These are phyloP conservation scores for Thryonomys swinderianus DNA, from an alignment of 2,113 vertebrate species.

Conservation along the genomic window DNA sequence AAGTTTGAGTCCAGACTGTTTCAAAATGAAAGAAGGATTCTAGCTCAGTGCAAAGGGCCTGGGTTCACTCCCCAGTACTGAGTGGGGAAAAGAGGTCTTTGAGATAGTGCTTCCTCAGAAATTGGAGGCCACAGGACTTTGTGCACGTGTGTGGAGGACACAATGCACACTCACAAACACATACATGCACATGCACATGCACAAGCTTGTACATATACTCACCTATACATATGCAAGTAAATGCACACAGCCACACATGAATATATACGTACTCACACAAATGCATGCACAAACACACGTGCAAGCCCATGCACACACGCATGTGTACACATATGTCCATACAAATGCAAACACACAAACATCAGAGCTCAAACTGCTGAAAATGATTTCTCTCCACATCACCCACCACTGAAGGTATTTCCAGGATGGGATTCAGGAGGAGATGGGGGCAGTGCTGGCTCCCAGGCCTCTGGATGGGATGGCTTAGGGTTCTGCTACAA, in stretches of 20 bases:
- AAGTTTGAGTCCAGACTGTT: not conserved
- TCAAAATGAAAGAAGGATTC: not conserved
- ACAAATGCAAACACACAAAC: not conserved
- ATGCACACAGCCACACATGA: not conserved
- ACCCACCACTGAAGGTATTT: too few species aligned
- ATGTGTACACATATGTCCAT: too few species aligned
- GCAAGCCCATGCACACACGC: not conserved
- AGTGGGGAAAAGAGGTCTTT: not conserved
- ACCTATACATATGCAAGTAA: not conserved
- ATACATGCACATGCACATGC: accelerated
- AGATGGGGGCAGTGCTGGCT: accelerated
- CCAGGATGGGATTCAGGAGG: too few species aligned
- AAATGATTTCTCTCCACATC: too few species aligned
- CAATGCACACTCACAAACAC: accelerated
- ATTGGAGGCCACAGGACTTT: not conserved
- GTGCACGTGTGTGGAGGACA: accelerated
- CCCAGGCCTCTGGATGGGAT: not conserved
- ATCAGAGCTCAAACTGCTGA: not conserved
- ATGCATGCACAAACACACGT: too few species aligned
- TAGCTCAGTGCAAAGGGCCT: not conserved
- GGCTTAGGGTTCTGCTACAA: accelerated
- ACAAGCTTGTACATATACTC: accelerated
- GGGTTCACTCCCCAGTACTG: not conserved
- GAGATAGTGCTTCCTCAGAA: not conserved
- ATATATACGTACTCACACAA: too few species aligned